Evolutionary conservation across 2,797 vertebrate genomes (phyloP), one percentile per base, ranked within the genome.

Genomic region (Karalla daura): DNA sequence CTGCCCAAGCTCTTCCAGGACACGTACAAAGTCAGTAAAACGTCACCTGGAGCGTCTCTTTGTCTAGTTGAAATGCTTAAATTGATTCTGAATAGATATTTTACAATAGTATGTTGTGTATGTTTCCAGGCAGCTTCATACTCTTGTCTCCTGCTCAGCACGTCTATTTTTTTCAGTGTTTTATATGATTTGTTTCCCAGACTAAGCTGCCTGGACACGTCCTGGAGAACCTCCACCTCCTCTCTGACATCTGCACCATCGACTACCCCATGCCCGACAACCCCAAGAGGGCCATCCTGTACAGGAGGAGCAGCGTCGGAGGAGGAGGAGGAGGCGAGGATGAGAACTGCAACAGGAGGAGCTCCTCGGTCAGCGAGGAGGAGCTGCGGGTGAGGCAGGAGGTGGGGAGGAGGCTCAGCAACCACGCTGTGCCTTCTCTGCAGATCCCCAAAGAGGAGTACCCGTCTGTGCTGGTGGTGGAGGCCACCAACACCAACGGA

Each of bases 1-100:
- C 93, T 99, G 44, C 97, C 98, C 3, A 97, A 97, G 83, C 91
- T 98, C 37, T 98, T 95, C 89, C 95, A 96, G 89, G 96, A 98
- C 56, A 92, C 92, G 2, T 98, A 96, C 85, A 92, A 92, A 78
- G 91, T 92, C 62, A 82, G 88, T 80, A 43, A n/a, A n/a, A n/a
- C n/a, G n/a, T n/a, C n/a, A n/a, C n/a, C n/a, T n/a, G n/a, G n/a
- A n/a, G n/a, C n/a, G n/a, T n/a, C n/a, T n/a, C n/a, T n/a, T n/a
- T n/a, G n/a, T n/a, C n/a, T n/a, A n/a, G n/a, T n/a, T n/a, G n/a
- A n/a, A n/a, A n/a, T n/a, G n/a, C n/a, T n/a, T n/a, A n/a, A n/a
- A n/a, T n/a, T n/a, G n/a, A n/a, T n/a, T n/a, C n/a, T n/a, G n/a
- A n/a, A n/a, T n/a, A n/a, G n/a, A n/a, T n/a, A n/a, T n/a, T n/a